Base-by-base conservation (phyloP, 2,888 invertebrate genomes). In the Apotomis betuletana region DNA sequence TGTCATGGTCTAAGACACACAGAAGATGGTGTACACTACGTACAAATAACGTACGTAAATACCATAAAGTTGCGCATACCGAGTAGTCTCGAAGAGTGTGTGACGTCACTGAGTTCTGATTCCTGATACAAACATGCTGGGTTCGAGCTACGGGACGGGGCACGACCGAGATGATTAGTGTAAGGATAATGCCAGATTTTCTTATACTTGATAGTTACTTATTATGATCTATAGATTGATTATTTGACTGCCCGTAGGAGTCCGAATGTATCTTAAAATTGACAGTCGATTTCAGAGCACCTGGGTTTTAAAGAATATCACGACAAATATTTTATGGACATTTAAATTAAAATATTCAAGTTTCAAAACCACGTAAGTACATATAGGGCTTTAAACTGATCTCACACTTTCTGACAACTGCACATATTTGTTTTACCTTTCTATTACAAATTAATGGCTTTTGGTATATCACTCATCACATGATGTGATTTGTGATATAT, bases 251-350 rank as follows among this genome's bases (percentile, higher is more conserved):
- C 64, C 55, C 27, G 64, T 55, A 27, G 41, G 54, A 64, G 55
- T 55, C 64, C 64, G 55, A 8, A 55, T 55, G 8, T 65, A 65
- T 65, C 27, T 55, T 54, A 63, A 64, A 63, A 54, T 46, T 46
- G 44, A 52, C 38, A 63, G 55, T 55, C 54, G 44, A 64, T 64
- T 65, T 65, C 64, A 65, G 64, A 65, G 64, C 64, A 65, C 64
- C 64, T 65, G 64, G 64, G 55, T 55, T 65, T 65, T 54, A 55
- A 49, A 63, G 55, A 65, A 65, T 41, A 55, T 55, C 36, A 65
- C 3, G 55, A 65, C 64, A 65, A 65, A 65, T 65, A 55, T 65
- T 65, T 55, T 65, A 65, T 27, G 62, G 27, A 65, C 44, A 13
- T 10, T 41, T 44, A 15, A 55, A 54, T 64, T 60, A 12, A 64